phyloP scores from a whole-genome alignment of 2,888 invertebrate genomes.

The Diarsia rubi region DNA sequence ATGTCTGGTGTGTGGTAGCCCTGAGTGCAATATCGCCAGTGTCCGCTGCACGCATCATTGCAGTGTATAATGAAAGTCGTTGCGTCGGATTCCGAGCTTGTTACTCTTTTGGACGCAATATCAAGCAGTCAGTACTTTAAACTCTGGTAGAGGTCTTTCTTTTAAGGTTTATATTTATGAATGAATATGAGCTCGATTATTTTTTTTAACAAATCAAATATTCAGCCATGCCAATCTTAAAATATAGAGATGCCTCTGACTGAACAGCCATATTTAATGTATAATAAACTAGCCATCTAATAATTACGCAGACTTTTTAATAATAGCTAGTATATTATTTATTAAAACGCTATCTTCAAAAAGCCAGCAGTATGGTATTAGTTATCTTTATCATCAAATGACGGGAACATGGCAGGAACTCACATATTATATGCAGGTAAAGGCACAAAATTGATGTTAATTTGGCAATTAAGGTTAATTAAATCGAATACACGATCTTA shows the following conservation, averaged over 20 bases:
- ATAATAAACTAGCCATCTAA: not conserved
- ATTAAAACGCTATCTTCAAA: no score
- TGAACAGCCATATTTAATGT: no score
- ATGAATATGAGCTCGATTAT: not conserved
- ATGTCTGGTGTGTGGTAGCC: conserved; percentile 33
- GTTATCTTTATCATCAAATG: not conserved
- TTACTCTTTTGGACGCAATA: conserved; percentile 59
- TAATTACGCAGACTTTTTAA: no score
- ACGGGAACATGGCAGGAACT: not conserved
- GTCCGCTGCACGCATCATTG: conserved; percentile 67
- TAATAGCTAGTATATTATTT: no score
- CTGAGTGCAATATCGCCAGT: conserved; percentile 62
- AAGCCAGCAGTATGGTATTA: not conserved
- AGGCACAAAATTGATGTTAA: not conserved
- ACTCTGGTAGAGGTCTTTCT: conserved; percentile 18
- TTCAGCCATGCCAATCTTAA: not conserved
- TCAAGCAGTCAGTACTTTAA: conserved; percentile 21
- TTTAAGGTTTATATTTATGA: not conserved
- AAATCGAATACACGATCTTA: not conserved
- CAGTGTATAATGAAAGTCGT: conserved; percentile 70
- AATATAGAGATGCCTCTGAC: not conserved
- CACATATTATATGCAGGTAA: not conserved
- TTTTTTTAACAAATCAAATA: not conserved
- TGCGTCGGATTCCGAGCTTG: conserved; percentile 65
- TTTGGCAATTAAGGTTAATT: not conserved